Conservation (phyloP, 2,797 vertebrate species). For the Tapirus indicus region DNA sequence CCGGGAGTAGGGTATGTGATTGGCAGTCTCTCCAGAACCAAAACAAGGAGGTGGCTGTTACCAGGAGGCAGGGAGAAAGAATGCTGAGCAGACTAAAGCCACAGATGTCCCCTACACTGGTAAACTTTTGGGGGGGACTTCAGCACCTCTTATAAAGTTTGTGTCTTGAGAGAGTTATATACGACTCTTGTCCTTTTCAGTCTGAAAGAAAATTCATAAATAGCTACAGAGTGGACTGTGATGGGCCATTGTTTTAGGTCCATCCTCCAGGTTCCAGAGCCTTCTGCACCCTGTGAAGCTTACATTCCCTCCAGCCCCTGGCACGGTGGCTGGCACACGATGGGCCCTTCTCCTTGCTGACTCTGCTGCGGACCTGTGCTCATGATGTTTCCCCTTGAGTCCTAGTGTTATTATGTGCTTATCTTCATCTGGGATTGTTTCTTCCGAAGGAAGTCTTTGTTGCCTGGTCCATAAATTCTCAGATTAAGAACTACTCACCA, state of each 20-base stretch:
- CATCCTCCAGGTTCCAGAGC: background rate
- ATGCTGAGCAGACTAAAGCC: background rate
- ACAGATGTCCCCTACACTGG: background rate
- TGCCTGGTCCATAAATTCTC: background rate
- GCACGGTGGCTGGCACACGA: accelerated
- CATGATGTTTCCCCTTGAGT: accelerated
- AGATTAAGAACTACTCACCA: background rate
- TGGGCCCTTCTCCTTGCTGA: background rate
- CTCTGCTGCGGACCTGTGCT: background rate
- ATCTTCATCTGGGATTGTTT: background rate
- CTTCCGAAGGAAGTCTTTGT: background rate
- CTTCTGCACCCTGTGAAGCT: background rate
- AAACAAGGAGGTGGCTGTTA: background rate
- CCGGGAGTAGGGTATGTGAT: background rate
- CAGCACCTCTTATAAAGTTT: background rate
- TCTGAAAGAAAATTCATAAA: background rate
- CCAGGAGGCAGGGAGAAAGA: background rate
- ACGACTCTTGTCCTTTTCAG: background rate
- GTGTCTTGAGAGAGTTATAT: background rate
- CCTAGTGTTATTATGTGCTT: background rate
- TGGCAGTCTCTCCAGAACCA: background rate
- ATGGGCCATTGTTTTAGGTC: background rate
- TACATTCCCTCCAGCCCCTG: background rate
- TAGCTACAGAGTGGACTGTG: background rate
- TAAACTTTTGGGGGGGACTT: background rate